Evolutionary conservation across 2,113 vertebrate genomes (phyloP).

Genomic region (Saccopteryx leptura): DNA sequence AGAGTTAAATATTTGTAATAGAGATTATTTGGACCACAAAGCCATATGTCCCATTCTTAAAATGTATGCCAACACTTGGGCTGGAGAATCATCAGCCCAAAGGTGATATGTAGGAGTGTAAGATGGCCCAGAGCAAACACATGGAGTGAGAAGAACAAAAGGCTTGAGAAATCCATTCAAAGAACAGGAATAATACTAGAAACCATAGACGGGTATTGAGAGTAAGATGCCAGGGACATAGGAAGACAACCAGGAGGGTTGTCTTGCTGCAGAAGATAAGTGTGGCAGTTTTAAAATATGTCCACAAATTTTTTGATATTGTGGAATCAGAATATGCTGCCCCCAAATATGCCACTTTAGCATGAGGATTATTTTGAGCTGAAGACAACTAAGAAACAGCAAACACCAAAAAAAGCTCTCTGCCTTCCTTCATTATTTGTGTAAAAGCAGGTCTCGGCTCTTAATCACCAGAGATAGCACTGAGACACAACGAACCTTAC

Average conservation of each 20-base stretch:
- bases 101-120: neutral
- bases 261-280: neutral
- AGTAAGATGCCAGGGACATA: neutral
- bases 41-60: neutral
- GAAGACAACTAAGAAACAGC: neutral
- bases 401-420: neutral
- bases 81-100: neutral
- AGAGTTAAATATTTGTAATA: neutral
- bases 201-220: neutral
- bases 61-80: neutral
- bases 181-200: neutral
- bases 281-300: neutral
- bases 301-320: neutral
- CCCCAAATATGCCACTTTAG: neutral
- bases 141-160: neutral
- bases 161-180: neutral
- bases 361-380: neutral
- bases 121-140: neutral
- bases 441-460: neutral
- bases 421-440: neutral
- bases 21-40: neutral
- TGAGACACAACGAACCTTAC: neutral
- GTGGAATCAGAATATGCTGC: neutral
- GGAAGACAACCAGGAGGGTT: neutral
- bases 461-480: neutral